Evolutionary conservation across 2,113 vertebrate species (phyloP), one percentile per base, ranked within the genome.

Genomic region (Pontoporia blainvillei): DNA sequence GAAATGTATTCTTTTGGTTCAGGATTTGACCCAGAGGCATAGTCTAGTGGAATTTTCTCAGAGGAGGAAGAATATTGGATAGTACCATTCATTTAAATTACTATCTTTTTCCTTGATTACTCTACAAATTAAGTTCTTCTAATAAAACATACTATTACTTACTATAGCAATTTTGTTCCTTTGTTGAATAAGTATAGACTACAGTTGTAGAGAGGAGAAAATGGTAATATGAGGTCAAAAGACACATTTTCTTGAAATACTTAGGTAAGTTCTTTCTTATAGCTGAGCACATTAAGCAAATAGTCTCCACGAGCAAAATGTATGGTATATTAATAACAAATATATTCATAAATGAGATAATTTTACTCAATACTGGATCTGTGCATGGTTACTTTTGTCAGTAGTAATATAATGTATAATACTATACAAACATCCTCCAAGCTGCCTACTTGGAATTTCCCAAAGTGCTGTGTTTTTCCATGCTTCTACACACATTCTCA

Each of bases 391-490:
- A 57, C n/a, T 85, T 57, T 76, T 61, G 62, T 73, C 89, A 87
- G 69, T 34, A 62, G 27, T 27, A 90, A 67, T 39, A 71, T 69
- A 46, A 34, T 36, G 49, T 62, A 39, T 39, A n/a, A 49, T 13
- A 52, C 64, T n/a, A 94, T 36, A 90, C 49, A 15, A 49, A 82
- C 4, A 57, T 17, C n/a, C 73, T 86, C 75, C 57, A 78, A 25
- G 49, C n/a, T 76, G 61, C 52, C 44, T 61, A 66, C 71, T 52
- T 62, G 71, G 31, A 52, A 84, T 57, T 66, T 64, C 67, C 23
- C 31, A 20, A 57, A 81, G 36, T 54, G 27, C 41, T n/a, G 4
- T 46, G 29, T 69, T 90, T 83, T 52, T 44, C 39, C 99, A 18
- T 20, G 31, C 12, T 39, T 83, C 39, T 59, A 6, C 6, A 59